Evolutionary conservation across 2,888 invertebrate genomes (phyloP), one percentile per base, ranked within the genome.

Genomic region (Eristalis arbustorum): DNA sequence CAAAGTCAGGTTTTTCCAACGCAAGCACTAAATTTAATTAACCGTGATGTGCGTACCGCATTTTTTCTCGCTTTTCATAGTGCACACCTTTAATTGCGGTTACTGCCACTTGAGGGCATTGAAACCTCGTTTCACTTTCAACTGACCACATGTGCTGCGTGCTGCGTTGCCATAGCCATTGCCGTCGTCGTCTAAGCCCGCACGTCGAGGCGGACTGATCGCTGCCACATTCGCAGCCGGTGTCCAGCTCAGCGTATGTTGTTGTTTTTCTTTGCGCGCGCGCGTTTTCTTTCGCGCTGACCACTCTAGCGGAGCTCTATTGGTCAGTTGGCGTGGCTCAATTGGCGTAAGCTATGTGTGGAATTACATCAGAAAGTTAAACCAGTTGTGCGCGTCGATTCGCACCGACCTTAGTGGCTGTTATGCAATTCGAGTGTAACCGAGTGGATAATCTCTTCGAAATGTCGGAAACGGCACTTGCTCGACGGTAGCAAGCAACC

Each of bases 101-200:
- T 61, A 49, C 68, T 63, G 68, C 34, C 73, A 73, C 83, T 64
- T 78, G 77, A 72, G 76, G 76, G 67, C 72, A 77, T 40, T 72
- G 63, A 73, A 78, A 78, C 77, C 83, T 83, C 78, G 76, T 79
- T 73, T 79, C 14, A 79, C 72, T 72, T 79, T 79, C 67, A 67
- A 61, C 67, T 22, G 73, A 78, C 61, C 34, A 73, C 37, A 42
- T 79, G 66, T 63, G n/a, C n/a, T n/a, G n/a, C n/a, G n/a, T n/a
- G n/a, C n/a, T n/a, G 67, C 66, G 23, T 28, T 14, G 14, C 37
- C 22, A 25, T 34, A 28, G 28, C 49, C 37, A 14, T 25, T 67
- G 49, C 23, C 31, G 25, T 25, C 31, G 56, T 14, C 22, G 68
- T 63, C 63, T 56, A 49, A 56, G 62, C 56, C 56, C 13, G 49